phyloP scores from a whole-genome alignment of 2,797 vertebrate species.

The Tragelaphus eurycerus region DNA sequence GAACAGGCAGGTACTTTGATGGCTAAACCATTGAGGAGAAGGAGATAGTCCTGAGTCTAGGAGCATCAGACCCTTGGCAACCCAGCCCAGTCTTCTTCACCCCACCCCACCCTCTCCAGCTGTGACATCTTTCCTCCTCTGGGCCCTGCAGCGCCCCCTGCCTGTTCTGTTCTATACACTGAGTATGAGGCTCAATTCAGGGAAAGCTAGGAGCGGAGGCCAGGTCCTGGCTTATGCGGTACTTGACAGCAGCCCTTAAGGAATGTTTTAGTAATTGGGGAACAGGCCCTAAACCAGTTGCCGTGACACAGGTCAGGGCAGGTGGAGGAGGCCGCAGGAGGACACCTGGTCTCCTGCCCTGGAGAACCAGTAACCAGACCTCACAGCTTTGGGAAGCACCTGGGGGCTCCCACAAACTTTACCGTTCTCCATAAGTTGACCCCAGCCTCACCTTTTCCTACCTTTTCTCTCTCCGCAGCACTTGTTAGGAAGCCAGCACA shows the following conservation, averaged over 20 bases:
- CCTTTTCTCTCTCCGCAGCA: neutral
- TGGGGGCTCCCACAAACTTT: neutral
- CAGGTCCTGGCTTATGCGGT: neutral
- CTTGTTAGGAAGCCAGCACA: neutral
- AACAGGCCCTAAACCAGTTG: neutral
- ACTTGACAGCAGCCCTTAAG: neutral
- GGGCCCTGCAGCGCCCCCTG: neutral
- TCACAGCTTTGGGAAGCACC: neutral
- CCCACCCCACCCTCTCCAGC: neutral
- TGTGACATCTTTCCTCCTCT: neutral
- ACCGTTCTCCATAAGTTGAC: neutral
- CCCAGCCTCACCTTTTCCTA: neutral
- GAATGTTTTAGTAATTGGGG: neutral
- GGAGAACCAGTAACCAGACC: neutral
- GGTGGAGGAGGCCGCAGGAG: fast-evolving
- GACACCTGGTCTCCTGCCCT: no score
- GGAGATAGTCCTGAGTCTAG: neutral
- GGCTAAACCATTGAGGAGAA: neutral
- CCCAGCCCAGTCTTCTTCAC: neutral
- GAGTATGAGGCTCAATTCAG: neutral
- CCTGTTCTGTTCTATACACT: neutral
- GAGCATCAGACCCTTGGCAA: neutral
- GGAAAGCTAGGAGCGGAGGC: neutral
- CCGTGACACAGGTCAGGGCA: fast-evolving
- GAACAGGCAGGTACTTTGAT: neutral